Evolutionary conservation across 2,113 vertebrate species (phyloP).

Genomic region (Proterorhinus semilunaris): DNA sequence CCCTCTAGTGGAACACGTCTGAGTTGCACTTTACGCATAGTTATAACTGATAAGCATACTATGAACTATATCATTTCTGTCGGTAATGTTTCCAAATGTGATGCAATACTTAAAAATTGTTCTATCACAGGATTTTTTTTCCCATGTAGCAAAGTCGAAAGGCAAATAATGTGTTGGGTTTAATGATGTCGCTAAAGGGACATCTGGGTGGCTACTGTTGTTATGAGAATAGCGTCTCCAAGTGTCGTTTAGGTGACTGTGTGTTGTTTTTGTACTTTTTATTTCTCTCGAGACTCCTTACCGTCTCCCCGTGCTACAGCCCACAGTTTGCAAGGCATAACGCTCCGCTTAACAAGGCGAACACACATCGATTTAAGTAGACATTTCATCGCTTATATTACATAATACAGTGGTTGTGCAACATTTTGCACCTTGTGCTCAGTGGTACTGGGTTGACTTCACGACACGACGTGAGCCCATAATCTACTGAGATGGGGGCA

Average conservation of each 20-base stretch:
- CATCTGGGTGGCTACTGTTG: constrained; percentile 36
- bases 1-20: constrained; percentile 50
- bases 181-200: constrained; percentile 37
- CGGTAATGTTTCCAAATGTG: constrained; percentile 34
- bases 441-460: too few species aligned
- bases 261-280: constrained; percentile 11
- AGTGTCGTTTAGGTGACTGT: constrained; percentile 45
- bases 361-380: constrained; percentile 6
- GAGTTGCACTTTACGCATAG: constrained; percentile 60
- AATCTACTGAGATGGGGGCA: neutral
- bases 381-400: neutral
- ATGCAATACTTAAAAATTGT: constrained; percentile 54
- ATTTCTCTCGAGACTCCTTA: constrained; percentile 26
- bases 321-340: constrained; percentile 25
- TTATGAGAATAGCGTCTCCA: constrained; percentile 32
- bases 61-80: neutral
- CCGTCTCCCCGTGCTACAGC: constrained; percentile 23
- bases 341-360: constrained; percentile 21
- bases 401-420: neutral
- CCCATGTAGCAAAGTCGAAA: constrained; percentile 56
- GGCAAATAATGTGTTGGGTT: constrained; percentile 47
- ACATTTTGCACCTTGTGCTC: neutral
- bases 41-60: constrained; percentile 10
- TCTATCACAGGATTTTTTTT: constrained; percentile 50
- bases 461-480: too few species aligned